A percentile compares a stretch with the other conserved stretches of the same genome.
Evolutionary conservation across 2,888 invertebrate genomes (phyloP).

Genomic region (Pomacea canaliculata): DNA sequence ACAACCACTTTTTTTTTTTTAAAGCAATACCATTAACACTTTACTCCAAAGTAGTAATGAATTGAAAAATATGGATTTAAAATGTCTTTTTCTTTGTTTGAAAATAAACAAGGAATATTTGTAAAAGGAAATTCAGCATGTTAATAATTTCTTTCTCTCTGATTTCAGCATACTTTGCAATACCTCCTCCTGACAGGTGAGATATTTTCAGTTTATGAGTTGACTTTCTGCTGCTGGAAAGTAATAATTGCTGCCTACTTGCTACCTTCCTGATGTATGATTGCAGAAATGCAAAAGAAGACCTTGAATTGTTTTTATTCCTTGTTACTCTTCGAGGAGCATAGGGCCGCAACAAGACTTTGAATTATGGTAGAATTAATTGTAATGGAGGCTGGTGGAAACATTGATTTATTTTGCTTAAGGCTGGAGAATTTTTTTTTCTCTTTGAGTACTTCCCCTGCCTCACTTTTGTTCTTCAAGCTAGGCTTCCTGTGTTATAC

Average conservation of each 20-base stretch:
- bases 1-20: too few species aligned
- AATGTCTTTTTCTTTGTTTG: background rate
- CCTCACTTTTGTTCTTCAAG: too few species aligned
- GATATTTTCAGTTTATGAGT: background rate
- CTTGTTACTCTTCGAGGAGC: too few species aligned
- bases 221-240: background rate
- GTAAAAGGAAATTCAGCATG: background rate
- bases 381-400: too few species aligned
- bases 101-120: slow-evolving; percentile 1
- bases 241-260: too few species aligned
- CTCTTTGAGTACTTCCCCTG: too few species aligned
- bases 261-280: too few species aligned
- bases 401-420: too few species aligned
- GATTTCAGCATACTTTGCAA: slow-evolving; percentile 28
- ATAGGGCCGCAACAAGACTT: background rate
- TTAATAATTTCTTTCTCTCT: slow-evolving; percentile 4
- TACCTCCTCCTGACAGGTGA: slow-evolving; percentile 25
- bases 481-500: too few species aligned
- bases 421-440: too few species aligned
- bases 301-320: too few species aligned
- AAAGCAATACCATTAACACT: too few species aligned
- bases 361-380: background rate
- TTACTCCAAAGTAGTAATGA: background rate
- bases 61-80: background rate
- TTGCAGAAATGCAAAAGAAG: background rate